These are phyloP conservation scores for Akabosia matsudoensis DNA, from an alignment of 1,140 invertebrate species.

Conservation along the genomic window DNA sequence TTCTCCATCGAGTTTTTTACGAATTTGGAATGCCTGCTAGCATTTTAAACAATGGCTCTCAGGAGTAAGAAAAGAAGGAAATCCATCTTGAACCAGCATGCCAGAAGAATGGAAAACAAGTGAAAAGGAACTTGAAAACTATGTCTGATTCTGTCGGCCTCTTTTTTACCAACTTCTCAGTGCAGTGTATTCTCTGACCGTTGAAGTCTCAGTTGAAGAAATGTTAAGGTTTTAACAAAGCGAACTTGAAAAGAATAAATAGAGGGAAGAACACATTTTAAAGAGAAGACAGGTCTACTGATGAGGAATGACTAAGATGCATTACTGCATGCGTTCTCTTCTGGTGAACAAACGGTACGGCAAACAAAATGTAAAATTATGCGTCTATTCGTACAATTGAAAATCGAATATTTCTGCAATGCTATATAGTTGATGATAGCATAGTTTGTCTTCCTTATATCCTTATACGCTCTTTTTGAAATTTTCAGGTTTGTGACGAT, in stretches of 20 bases:
- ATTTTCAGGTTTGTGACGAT: too few relatives aligned
- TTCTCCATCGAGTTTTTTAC: slow-evolving; percentile 7
- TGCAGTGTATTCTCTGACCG: neutral
- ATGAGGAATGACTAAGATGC: slow-evolving; percentile 23
- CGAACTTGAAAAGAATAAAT: neutral
- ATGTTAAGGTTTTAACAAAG: too few relatives aligned
- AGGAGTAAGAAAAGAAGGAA: neutral
- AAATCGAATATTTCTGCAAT: too few relatives aligned
- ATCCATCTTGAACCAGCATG: neutral
- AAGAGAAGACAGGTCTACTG: slow-evolving; percentile 21
- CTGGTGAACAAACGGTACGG: neutral
- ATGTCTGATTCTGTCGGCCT: neutral
- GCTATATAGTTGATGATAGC: too few relatives aligned
- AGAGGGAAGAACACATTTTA: slow-evolving; percentile 11
- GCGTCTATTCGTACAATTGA: too few relatives aligned
- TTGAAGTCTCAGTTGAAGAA: too few relatives aligned
- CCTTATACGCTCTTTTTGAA: too few relatives aligned
- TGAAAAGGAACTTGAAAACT: neutral
- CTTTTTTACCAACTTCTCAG: too few relatives aligned
- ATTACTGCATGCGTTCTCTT: slow-evolving; percentile 1
- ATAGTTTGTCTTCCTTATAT: too few relatives aligned
- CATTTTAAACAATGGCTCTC: slow-evolving; percentile 17
- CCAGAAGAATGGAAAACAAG: neutral
- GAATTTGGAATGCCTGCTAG: slow-evolving; percentile 22
- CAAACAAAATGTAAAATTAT: too few relatives aligned